These are phyloP conservation scores for Bradypodion ventrale DNA, from an alignment of 2,797 vertebrate species.

Conservation along the genomic window DNA sequence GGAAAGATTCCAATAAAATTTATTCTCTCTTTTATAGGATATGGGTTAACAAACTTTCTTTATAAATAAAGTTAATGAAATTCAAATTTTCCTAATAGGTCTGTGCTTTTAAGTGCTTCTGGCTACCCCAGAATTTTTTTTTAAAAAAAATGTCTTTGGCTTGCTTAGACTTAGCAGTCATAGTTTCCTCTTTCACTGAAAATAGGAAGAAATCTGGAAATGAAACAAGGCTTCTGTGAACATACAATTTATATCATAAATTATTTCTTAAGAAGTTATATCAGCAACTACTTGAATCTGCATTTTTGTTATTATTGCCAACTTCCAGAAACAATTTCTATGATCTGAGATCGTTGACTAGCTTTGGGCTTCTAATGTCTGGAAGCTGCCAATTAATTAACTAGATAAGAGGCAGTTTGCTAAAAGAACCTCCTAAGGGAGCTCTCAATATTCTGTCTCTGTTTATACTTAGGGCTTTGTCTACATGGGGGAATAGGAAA, in stretches of 20 bases:
- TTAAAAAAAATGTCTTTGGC: no score
- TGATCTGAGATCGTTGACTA: not conserved
- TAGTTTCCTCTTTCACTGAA: no score
- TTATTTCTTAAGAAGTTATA: constrained; percentile 1
- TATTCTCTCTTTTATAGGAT: constrained; percentile 32
- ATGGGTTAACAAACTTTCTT: constrained; percentile 5
- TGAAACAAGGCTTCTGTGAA: not conserved
- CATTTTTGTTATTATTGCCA: not conserved
- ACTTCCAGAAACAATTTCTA: not conserved
- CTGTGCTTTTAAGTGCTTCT: not conserved
- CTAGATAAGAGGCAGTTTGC: not conserved
- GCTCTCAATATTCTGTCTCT: not conserved
- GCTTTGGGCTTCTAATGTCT: not conserved
- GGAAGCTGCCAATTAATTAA: constrained; percentile 8
- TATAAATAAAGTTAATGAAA: not conserved
- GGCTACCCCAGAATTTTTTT: not conserved
- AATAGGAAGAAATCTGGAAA: not conserved
- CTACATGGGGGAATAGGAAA: no score
- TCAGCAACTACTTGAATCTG: not conserved
- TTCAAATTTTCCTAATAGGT: not conserved
- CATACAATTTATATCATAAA: not conserved
- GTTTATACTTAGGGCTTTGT: no score
- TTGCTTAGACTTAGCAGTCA: no score
- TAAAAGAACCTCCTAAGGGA: not conserved
- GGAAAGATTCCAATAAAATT: no score